Base-by-base conservation (phyloP, 2,888 invertebrate species). In the Caenorhabditis sp. region DNA sequence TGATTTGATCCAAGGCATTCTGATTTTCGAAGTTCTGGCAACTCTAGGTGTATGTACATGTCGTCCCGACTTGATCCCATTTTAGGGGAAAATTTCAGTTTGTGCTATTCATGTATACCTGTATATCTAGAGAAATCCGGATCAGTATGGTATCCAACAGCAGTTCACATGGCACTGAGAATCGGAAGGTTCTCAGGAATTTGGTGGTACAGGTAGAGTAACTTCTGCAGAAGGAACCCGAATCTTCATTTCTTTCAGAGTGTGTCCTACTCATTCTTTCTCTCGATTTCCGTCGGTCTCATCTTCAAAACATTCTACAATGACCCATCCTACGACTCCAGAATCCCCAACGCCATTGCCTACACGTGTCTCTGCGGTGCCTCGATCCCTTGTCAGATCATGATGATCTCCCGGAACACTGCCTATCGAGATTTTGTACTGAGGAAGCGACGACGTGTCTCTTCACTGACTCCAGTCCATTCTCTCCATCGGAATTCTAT, bases 361-460 rank as follows among this genome's bases (percentile, higher is more conserved):
- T 47, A 6, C 47, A 47, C 47, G 3, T 47, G 3, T 20, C 20
- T 47, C 18, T 47, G 47, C 18, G 47, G 47, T 3, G 47, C 47
- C 9, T 47, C 47, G 9, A 47, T 47, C 18, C 47, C 47, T 9
- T 47, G 18, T 47, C 47, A 47, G 20, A 18, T 47, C n/a, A 18
- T 47, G 47, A 47, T 47, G 47, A 47, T 47, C 18, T 47, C 47
- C 18, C 47, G 47, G 47, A 47, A 47, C 20, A 18, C 47, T 47
- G 47, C 18, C 18, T 47, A 47, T 11, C n/a, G 47, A 18, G n/a
- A n/a, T 3, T 47, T 47, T 47, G 47, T 47, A 3, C 47, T 47
- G 8, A 40, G 40, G 15, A 47, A 47, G 47, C 4, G 3, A 2
- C 40, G 40, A 3, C n/a, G n/a, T n/a, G 2, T 40, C 2, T 40